Evolutionary conservation across 1,140 invertebrate genomes (phyloP).

Genomic region (Bombus consobrinus): DNA sequence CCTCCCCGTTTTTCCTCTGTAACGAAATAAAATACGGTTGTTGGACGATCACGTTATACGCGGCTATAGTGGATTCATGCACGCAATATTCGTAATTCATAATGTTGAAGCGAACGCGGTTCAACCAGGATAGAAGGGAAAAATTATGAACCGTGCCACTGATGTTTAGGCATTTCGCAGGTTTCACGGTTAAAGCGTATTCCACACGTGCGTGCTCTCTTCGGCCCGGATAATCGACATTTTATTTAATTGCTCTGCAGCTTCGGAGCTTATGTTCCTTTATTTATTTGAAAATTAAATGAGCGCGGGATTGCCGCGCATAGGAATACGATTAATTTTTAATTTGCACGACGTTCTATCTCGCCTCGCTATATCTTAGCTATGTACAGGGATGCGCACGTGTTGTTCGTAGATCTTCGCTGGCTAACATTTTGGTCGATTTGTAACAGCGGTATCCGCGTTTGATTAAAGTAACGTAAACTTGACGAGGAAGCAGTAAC

Average conservation of each 20-base stretch:
- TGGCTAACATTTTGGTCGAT: no score
- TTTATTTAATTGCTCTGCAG: constrained; percentile 23
- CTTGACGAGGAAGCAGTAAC: no score
- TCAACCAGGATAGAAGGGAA: not conserved
- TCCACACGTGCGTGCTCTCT: not conserved
- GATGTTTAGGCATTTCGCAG: not conserved
- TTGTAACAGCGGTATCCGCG: no score
- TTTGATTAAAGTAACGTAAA: no score
- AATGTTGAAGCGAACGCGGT: not conserved
- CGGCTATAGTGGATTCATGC: not conserved
- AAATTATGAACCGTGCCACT: not conserved
- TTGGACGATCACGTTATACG: constrained; percentile 28
- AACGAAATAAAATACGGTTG: constrained; percentile 52
- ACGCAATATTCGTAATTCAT: constrained; percentile 54
- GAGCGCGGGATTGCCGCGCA: not conserved
- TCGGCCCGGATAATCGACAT: not conserved
- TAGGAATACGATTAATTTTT: constrained; percentile 31
- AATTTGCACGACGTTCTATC: not conserved
- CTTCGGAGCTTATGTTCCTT: not conserved
- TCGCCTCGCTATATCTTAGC: not conserved
- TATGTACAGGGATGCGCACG: not conserved
- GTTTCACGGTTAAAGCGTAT: constrained; percentile 2
- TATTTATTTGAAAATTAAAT: constrained; percentile 24
- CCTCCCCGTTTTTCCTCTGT: not conserved
- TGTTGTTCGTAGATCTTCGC: no score